Percentiles rank a stretch among this genome's conserved stretches.
These are phyloP conservation scores for Miichthys miiuy DNA, from an alignment of 2,797 vertebrate genomes.

Conservation along the genomic window DNA sequence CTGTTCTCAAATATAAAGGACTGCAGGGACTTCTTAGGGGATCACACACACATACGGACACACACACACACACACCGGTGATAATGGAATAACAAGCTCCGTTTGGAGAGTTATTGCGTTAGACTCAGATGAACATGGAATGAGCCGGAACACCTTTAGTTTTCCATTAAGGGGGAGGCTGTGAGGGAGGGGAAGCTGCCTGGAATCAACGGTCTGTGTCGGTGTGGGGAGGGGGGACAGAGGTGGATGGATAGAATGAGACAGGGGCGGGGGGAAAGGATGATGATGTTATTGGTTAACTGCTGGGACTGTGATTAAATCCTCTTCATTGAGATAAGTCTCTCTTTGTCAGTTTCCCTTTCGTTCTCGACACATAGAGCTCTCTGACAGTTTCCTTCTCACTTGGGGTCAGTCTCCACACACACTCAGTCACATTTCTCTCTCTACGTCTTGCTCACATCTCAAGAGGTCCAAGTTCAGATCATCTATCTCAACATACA, in stretches of 20 bases:
- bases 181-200: slow-evolving; percentile 46
- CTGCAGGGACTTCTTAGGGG: slow-evolving; percentile 44
- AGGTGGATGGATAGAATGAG: slow-evolving; percentile 51
- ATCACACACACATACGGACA: slow-evolving; percentile 29
- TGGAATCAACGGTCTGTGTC: slow-evolving; percentile 61
- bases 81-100: slow-evolving; percentile 73
- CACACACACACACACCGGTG: slow-evolving; percentile 11
- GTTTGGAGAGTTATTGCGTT: slow-evolving; percentile 57
- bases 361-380: slow-evolving; percentile 27
- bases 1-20: slow-evolving; percentile 50
- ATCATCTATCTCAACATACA: slow-evolving; percentile 38
- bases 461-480: slow-evolving; percentile 19
- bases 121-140: slow-evolving; percentile 64
- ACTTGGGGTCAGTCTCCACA: slow-evolving; percentile 34
- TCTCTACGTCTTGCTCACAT: background rate
- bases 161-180: slow-evolving; percentile 69
- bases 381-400: slow-evolving; percentile 29
- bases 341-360: slow-evolving; percentile 49
- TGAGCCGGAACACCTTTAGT: slow-evolving; percentile 76
- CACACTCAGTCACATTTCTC: slow-evolving; percentile 17
- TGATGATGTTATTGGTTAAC: slow-evolving; percentile 68
- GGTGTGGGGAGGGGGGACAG: slow-evolving; percentile 33
- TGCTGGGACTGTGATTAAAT: slow-evolving; percentile 72
- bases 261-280: slow-evolving; percentile 39
- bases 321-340: slow-evolving; percentile 47